Percentiles rank a stretch among this genome's conserved stretches.
Evolutionary conservation across 2,888 invertebrate species (phyloP).

Genomic region (Azorinus chamasolen): DNA sequence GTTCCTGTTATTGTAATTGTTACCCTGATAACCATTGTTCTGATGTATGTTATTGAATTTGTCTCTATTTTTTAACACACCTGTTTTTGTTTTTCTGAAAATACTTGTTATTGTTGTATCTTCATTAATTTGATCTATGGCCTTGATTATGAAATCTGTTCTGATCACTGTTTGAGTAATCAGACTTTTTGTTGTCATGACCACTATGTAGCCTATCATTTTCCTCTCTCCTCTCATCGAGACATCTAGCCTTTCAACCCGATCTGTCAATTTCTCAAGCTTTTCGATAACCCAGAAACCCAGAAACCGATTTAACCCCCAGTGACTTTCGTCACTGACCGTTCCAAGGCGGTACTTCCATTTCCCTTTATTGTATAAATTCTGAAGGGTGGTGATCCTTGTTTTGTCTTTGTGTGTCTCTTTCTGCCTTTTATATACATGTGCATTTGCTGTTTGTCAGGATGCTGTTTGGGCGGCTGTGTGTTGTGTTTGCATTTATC

Average conservation of each 20-base stretch:
- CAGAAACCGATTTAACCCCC: no score
- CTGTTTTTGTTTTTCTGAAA: not conserved
- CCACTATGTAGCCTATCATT: not conserved
- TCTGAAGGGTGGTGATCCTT: no score
- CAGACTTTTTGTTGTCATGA: not conserved
- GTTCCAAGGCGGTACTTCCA: no score
- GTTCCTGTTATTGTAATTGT: not conserved
- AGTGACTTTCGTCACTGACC: no score
- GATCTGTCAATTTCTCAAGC: not conserved
- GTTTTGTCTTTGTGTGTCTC: no score
- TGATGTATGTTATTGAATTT: no score
- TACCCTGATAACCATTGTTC: not conserved
- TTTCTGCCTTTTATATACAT: no score
- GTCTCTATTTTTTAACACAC: not conserved
- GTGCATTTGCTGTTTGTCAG: no score
- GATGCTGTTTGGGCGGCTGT: no score
- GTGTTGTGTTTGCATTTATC: no score
- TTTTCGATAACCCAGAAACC: conserved; percentile 7
- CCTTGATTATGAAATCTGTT: not conserved
- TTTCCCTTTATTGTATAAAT: no score
- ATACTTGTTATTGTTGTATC: not conserved
- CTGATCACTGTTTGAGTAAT: not conserved
- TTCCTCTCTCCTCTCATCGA: no score
- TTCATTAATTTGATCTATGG: not conserved
- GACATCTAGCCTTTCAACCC: not conserved